These are phyloP conservation scores for Lerista edwardsae DNA, from an alignment of 2,797 vertebrate species.

Conservation along the genomic window DNA sequence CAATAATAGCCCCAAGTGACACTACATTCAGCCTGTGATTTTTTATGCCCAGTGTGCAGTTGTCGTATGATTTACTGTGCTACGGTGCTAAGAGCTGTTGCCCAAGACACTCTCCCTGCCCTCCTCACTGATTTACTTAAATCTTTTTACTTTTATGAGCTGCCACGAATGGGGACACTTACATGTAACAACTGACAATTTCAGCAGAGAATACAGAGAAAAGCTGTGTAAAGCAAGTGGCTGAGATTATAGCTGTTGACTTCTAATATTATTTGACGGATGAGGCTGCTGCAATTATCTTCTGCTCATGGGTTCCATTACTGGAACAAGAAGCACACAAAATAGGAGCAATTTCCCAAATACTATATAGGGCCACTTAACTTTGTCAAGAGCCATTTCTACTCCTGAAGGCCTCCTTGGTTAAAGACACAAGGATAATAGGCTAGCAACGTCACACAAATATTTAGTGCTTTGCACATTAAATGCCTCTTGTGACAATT, in stretches of 20 bases:
- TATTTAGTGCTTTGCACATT: constrained; percentile 67
- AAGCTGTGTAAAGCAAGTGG: constrained; percentile 86
- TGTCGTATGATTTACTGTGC: constrained; percentile 71
- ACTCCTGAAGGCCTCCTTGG: constrained; percentile 77
- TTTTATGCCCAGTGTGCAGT: constrained; percentile 68
- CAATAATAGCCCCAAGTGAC: constrained; percentile 75
- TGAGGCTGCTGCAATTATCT: constrained; percentile 92
- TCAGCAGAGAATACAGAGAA: constrained; percentile 82
- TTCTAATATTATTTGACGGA: constrained; percentile 94
- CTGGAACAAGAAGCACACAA: constrained; percentile 87
- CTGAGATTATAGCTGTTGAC: constrained; percentile 94
- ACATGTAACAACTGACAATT: constrained; percentile 84
- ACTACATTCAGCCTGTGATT: constrained; percentile 66
- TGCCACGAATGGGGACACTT: constrained; percentile 79
- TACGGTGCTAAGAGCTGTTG: constrained; percentile 51
- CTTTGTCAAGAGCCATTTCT: constrained; percentile 91
- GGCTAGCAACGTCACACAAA: constrained; percentile 67
- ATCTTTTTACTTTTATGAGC: constrained; percentile 79
- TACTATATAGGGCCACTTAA: constrained; percentile 93
- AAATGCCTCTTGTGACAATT: constrained; percentile 73
- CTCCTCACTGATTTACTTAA: constrained; percentile 79
- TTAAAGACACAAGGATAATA: constrained; percentile 77
- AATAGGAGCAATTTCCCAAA: constrained; percentile 94
- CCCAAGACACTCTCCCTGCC: constrained; percentile 57
- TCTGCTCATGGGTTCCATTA: constrained; percentile 93